Evolutionary conservation across 2,888 invertebrate genomes (phyloP).

Genomic region (Cryptus armator): DNA sequence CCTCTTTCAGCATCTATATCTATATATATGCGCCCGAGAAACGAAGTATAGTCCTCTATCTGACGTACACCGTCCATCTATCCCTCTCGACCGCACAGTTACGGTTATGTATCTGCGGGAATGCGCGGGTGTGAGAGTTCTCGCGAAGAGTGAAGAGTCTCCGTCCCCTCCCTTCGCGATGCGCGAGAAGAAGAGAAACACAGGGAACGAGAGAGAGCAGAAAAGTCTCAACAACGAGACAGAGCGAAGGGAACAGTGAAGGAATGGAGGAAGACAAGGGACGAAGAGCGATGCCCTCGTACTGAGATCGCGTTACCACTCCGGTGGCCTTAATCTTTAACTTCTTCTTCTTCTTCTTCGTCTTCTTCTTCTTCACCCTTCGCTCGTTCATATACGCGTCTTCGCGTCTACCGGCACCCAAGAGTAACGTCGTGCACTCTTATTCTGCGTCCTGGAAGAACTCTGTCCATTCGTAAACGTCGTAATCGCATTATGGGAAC

Average conservation of each 20-base stretch:
- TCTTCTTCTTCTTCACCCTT: conserved; percentile 21
- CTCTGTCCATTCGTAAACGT: conserved; percentile 74
- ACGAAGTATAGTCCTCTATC: conserved; percentile 21
- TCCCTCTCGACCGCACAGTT: conserved; percentile 61
- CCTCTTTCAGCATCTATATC: background rate
- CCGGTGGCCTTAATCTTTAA: conserved; percentile 80
- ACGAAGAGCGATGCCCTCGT: conserved; percentile 66
- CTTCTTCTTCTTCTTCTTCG: conserved; percentile 44
- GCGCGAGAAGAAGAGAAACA: background rate
- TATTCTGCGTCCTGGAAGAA: conserved; percentile 68
- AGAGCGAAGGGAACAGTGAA: conserved; percentile 21
- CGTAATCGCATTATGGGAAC: conserved; percentile 74
- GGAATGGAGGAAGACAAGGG: conserved; percentile 14
- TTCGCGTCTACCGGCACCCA: background rate
- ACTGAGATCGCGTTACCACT: conserved; percentile 78
- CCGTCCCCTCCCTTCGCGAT: conserved; percentile 4
- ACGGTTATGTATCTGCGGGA: conserved; percentile 68
- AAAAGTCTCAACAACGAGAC: conserved; percentile 33
- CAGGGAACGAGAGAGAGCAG: background rate
- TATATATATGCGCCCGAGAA: background rate
- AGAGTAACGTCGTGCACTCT: conserved; percentile 5
- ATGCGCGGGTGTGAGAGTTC: conserved; percentile 73
- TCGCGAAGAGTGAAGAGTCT: conserved; percentile 57
- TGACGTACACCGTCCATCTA: conserved; percentile 40
- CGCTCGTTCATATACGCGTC: conserved; percentile 27